Conservation (phyloP, 2,888 invertebrate genomes). For the Caenorhabditis sp. region DNA sequence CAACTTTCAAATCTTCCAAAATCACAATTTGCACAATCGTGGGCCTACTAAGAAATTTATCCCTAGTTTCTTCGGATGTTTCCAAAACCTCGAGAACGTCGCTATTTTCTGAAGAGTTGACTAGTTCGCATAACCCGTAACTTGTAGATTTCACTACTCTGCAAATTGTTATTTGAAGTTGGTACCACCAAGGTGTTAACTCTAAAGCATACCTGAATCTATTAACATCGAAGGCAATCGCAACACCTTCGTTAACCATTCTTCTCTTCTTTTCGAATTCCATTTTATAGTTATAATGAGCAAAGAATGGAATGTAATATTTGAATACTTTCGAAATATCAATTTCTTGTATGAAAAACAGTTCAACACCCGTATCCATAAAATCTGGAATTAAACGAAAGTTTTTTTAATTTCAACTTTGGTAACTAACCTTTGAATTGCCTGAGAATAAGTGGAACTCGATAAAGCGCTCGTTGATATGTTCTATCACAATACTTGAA, state of each 20-base stretch:
- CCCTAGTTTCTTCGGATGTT: slow-evolving; percentile 1
- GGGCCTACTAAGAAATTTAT: slow-evolving; percentile 12
- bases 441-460: slow-evolving; percentile 84
- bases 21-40: slow-evolving; percentile 22
- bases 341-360: slow-evolving; percentile 91
- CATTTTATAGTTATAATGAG: slow-evolving; percentile 4
- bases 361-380: slow-evolving; percentile 39
- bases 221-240: slow-evolving; percentile 22
- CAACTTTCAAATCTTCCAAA: background rate
- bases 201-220: slow-evolving; percentile 10
- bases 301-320: slow-evolving; percentile 13
- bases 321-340: slow-evolving; percentile 74
- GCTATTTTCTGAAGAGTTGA: slow-evolving; percentile 5
- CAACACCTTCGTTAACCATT: slow-evolving; percentile 37
- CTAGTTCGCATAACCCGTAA: slow-evolving; percentile 12
- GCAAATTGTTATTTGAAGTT: slow-evolving; percentile 5
- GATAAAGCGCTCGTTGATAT: slow-evolving; percentile 84
- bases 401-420: background rate
- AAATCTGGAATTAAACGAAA: slow-evolving; percentile 4
- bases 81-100: slow-evolving; percentile 18
- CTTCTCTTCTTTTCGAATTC: slow-evolving; percentile 16
- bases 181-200: no score
- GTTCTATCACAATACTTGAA: slow-evolving; percentile 86
- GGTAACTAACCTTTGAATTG: slow-evolving; percentile 79
- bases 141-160: slow-evolving; percentile 5